phyloP scores from a whole-genome alignment of 2,888 invertebrate genomes.

The Nasonovia ribisnigri region DNA sequence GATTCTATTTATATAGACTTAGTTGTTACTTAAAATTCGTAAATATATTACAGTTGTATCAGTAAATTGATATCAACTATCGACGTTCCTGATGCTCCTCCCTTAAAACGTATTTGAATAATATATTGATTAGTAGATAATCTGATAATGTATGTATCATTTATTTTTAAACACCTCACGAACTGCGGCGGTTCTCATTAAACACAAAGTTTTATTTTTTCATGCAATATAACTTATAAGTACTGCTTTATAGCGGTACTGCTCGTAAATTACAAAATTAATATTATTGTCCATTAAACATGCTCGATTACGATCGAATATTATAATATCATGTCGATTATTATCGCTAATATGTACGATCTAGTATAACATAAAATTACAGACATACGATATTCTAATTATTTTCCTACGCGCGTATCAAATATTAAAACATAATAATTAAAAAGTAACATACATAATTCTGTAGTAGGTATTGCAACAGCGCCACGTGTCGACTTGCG shows the following conservation, averaged over 20 bases:
- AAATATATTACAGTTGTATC: neutral
- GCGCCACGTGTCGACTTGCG: neutral
- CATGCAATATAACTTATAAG: neutral
- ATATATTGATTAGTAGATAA: neutral
- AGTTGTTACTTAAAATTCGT: neutral
- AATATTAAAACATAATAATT: constrained; percentile 3
- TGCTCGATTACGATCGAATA: neutral
- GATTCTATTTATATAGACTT: neutral
- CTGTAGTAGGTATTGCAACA: neutral
- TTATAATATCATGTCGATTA: constrained; percentile 2
- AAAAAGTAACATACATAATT: neutral
- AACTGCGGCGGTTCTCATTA: neutral
- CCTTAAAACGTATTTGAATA: neutral
- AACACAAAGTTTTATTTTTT: neutral
- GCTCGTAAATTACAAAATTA: neutral
- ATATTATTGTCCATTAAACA: neutral
- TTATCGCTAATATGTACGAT: neutral
- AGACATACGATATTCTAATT: neutral
- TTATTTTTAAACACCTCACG: neutral
- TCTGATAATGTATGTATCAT: neutral
- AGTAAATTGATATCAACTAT: neutral
- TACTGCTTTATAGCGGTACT: neutral
- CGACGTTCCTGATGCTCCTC: neutral
- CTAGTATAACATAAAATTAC: neutral
- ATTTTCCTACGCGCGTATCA: neutral